These are phyloP conservation scores for Antheraea yamamai DNA, from an alignment of 2,888 invertebrate genomes.

Conservation along the genomic window DNA sequence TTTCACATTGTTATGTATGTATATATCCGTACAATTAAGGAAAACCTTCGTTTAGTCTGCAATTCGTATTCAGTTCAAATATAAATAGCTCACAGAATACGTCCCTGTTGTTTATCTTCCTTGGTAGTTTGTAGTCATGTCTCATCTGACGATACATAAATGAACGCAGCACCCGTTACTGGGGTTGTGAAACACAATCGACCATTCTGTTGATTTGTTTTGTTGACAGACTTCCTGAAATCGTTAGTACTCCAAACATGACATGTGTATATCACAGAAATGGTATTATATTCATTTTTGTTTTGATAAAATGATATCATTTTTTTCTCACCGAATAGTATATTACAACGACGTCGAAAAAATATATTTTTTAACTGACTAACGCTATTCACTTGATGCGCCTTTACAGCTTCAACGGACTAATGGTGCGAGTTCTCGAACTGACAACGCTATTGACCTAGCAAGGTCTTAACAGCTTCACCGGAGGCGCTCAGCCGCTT, in stretches of 20 bases:
- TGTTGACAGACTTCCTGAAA: neutral
- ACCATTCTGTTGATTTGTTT: neutral
- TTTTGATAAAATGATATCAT: neutral
- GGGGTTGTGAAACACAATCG: neutral
- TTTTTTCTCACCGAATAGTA: neutral
- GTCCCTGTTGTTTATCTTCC: conserved; percentile 11
- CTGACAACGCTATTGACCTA: too few relatives aligned
- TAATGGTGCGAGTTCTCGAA: too few relatives aligned
- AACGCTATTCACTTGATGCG: too few relatives aligned
- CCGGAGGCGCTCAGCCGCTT: too few relatives aligned
- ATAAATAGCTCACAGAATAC: conserved; percentile 10
- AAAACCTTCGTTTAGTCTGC: conserved; percentile 3
- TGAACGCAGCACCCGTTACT: neutral
- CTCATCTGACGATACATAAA: neutral
- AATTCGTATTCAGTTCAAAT: conserved; percentile 15
- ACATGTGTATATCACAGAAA: neutral
- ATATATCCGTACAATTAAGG: neutral
- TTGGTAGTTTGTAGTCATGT: conserved; percentile 10
- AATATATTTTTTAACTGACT: too few relatives aligned
- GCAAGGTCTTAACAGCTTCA: too few relatives aligned
- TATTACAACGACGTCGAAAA: neutral
- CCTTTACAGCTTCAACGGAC: too few relatives aligned
- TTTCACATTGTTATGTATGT: neutral
- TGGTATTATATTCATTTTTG: neutral
- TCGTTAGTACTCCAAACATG: neutral